Percentiles rank a stretch among this genome's conserved stretches.
These are phyloP conservation scores for Indri indri DNA, from an alignment of 2,113 vertebrate genomes.

Conservation along the genomic window DNA sequence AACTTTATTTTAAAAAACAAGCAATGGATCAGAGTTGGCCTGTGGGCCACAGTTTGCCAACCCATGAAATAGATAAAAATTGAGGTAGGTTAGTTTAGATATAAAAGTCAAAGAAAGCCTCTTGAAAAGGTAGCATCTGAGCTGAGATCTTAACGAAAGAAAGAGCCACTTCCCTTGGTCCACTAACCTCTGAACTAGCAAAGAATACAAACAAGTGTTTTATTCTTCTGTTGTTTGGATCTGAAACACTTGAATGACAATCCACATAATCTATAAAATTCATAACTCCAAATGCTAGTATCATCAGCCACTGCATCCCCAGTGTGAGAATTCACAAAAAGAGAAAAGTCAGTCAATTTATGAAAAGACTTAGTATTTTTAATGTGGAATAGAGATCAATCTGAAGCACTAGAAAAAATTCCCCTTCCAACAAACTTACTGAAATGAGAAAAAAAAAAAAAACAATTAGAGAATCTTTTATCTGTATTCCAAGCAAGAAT, in stretches of 20 bases:
- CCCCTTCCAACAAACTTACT: background rate
- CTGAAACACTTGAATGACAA: background rate
- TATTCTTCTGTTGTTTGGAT: background rate
- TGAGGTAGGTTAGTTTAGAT: background rate
- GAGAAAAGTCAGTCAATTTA: background rate
- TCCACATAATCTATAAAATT: background rate
- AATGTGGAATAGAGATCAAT: background rate
- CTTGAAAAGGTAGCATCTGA: background rate
- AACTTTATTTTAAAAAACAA: background rate
- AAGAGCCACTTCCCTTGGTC: background rate
- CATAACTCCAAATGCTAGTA: background rate
- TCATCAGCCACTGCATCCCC: background rate
- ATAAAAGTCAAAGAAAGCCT: background rate
- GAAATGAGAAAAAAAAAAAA: background rate
- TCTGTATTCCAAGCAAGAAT: background rate
- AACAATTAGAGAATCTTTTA: background rate
- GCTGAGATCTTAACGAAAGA: background rate
- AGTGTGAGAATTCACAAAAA: background rate
- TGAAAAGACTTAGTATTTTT: background rate
- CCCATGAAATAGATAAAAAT: background rate
- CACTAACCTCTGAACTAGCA: background rate
- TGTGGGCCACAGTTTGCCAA: background rate
- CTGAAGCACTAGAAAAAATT: background rate
- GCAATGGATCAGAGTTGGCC: background rate
- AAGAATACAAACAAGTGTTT: background rate